A percentile compares a stretch with the other conserved stretches of the same genome.
Evolutionary conservation across 2,113 vertebrate genomes (phyloP).

Genomic region (Galemys pyrenaicus): DNA sequence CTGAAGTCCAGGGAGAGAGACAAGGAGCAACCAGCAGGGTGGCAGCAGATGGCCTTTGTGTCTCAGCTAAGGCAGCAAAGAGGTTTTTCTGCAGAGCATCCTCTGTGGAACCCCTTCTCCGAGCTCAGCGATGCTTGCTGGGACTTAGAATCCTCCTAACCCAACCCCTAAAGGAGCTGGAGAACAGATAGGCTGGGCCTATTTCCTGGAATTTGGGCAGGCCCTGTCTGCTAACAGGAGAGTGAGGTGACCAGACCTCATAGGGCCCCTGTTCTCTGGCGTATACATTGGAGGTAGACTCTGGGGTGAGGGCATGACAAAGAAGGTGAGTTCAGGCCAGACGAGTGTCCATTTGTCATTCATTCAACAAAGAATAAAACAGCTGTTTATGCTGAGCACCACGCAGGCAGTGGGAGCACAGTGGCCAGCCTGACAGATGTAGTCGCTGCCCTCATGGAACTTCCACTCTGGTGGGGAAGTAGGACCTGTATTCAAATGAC

Average conservation of each 20-base stretch:
- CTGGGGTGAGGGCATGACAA: not conserved
- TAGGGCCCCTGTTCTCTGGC: not conserved
- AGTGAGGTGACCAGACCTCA: not conserved
- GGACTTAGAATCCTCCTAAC: not conserved
- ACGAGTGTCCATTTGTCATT: conserved; percentile 10
- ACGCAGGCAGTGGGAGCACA: not conserved
- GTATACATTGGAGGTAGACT: not conserved
- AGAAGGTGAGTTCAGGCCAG: conserved; percentile 13
- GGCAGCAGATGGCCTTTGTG: conserved; percentile 28
- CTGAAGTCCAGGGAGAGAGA: conserved; percentile 21
- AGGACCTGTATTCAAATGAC: conserved; percentile 23
- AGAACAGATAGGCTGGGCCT: not conserved
- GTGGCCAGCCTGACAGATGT: not conserved
- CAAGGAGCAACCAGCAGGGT: conserved; percentile 39
- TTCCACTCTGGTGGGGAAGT: conserved; percentile 6
- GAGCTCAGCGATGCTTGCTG: not conserved
- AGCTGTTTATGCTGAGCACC: not conserved
- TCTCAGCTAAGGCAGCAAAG: conserved; percentile 47
- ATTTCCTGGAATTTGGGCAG: not conserved
- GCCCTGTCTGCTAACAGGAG: not conserved
- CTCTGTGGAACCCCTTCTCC: not conserved
- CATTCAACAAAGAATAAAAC: conserved; percentile 39
- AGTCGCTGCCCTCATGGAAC: not conserved
- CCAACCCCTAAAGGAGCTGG: not conserved
- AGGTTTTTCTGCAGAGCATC: conserved; percentile 21